Evolutionary conservation across 2,113 vertebrate genomes (phyloP).

Genomic region (Balaenoptera acutorostrata): DNA sequence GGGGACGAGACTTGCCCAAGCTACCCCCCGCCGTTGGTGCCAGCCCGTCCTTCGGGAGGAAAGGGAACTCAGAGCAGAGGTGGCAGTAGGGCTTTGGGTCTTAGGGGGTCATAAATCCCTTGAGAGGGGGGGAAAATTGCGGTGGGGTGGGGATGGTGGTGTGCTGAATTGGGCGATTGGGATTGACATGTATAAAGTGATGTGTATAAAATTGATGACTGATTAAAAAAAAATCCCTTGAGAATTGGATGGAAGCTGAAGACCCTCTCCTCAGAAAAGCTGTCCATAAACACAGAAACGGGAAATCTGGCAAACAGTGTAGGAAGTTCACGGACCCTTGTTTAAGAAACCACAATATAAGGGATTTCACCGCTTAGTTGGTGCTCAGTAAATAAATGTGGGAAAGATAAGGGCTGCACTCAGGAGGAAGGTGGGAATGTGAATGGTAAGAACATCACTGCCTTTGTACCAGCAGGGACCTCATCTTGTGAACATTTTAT

Average conservation of each 20-base stretch:
- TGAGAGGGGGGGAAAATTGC: background rate
- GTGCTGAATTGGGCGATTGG: too few relatives aligned
- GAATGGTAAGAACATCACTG: background rate
- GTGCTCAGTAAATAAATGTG: background rate
- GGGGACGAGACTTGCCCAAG: fast-evolving
- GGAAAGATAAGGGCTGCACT: background rate
- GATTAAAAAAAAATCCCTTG: background rate
- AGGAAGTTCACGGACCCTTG: background rate
- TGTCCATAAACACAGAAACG: background rate
- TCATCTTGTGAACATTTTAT: conserved; percentile 15
- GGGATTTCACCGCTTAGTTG: background rate
- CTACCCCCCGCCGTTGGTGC: background rate
- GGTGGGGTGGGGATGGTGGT: too few relatives aligned
- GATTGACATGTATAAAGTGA: too few relatives aligned
- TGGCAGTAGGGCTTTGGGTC: background rate
- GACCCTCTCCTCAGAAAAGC: background rate
- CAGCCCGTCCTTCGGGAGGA: background rate
- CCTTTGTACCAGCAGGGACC: background rate
- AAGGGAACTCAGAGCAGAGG: background rate
- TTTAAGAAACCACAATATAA: background rate
- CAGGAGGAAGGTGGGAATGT: background rate
- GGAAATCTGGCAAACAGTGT: background rate
- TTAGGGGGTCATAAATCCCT: background rate
- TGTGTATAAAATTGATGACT: too few relatives aligned
- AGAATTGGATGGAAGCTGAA: background rate